A percentile compares a stretch with the other conserved stretches of the same genome.
Evolutionary conservation across 92 coral and sea anemone species (phyloP).

Genomic region (Palythoa heliodiscus): DNA sequence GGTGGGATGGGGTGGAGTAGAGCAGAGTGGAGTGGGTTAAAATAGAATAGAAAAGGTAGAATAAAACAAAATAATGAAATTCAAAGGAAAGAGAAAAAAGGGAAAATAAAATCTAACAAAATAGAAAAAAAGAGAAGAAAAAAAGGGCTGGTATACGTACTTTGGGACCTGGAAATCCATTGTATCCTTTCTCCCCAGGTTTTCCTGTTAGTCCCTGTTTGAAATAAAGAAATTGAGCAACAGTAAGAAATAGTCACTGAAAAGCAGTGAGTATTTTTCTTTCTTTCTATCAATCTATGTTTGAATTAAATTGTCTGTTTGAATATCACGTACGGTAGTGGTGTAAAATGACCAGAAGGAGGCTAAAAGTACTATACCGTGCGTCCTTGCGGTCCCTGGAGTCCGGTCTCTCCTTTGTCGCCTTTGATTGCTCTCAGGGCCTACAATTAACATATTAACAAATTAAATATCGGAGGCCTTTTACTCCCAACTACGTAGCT

Average conservation of each 20-base stretch:
- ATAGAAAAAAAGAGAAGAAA: background rate
- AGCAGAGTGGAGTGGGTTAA: too few relatives aligned
- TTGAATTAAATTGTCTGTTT: background rate
- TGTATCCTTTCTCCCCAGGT: slow-evolving; percentile 12
- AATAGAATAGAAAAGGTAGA: too few relatives aligned
- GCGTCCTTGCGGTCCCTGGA: slow-evolving; percentile 13
- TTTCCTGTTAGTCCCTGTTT: slow-evolving; percentile 31
- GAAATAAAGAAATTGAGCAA: background rate
- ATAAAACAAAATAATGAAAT: too few relatives aligned
- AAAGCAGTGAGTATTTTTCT: background rate
- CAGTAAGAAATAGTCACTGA: background rate
- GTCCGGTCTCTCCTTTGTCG: slow-evolving; percentile 17
- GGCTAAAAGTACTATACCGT: background rate
- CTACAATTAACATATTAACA: slow-evolving; percentile 3
- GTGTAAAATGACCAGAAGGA: background rate
- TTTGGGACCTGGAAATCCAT: slow-evolving; percentile 36
- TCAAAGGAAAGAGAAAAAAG: too few relatives aligned
- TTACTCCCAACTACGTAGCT: background rate
- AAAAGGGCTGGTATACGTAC: background rate
- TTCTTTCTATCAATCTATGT: background rate
- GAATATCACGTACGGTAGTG: background rate
- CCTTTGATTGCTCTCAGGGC: slow-evolving; percentile 33
- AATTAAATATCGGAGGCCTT: background rate
- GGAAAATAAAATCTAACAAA: too few relatives aligned
- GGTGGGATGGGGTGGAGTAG: too few relatives aligned